A percentile compares a stretch with the other conserved stretches of the same genome.
Evolutionary conservation across 2,888 invertebrate species (phyloP).

Genomic region (Dryococelus australis): DNA sequence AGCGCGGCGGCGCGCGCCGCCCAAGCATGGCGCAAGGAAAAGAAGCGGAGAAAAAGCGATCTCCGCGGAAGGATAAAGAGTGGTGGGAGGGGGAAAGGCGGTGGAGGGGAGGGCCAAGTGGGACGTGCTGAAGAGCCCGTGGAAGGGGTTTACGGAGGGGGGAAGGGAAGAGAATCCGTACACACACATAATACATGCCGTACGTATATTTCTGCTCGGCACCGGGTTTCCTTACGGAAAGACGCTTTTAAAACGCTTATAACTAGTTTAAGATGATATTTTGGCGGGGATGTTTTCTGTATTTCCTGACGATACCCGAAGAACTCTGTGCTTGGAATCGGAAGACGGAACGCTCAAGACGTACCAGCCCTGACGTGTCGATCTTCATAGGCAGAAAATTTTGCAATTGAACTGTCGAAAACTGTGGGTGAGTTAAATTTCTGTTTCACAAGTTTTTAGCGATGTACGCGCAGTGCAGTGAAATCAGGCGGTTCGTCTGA

Average conservation of each 20-base stretch:
- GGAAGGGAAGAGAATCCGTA: slow-evolving; percentile 22
- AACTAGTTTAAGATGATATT: slow-evolving; percentile 35
- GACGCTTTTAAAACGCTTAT: slow-evolving; percentile 39
- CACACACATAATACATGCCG: slow-evolving; percentile 43
- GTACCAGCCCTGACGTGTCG: background rate
- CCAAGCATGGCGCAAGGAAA: slow-evolving; percentile 16
- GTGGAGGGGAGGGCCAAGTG: background rate
- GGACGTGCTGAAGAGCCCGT: no score
- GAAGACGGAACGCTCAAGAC: background rate
- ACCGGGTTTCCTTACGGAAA: slow-evolving; percentile 44
- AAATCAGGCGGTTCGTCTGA: no score
- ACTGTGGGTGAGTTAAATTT: background rate
- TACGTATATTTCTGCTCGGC: slow-evolving; percentile 41
- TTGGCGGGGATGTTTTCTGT: slow-evolving; percentile 21
- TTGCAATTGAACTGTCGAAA: background rate
- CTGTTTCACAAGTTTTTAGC: background rate
- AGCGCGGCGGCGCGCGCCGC: background rate
- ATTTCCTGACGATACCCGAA: background rate
- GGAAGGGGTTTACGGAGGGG: background rate
- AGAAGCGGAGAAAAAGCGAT: background rate
- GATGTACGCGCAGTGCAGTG: no score
- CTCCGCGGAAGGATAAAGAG: slow-evolving; percentile 11
- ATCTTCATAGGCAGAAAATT: background rate
- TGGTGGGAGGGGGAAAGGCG: background rate
- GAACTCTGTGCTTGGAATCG: slow-evolving; percentile 13